These are phyloP conservation scores for Pungitius pungitius DNA, from an alignment of 2,113 vertebrate species.

Conservation along the genomic window DNA sequence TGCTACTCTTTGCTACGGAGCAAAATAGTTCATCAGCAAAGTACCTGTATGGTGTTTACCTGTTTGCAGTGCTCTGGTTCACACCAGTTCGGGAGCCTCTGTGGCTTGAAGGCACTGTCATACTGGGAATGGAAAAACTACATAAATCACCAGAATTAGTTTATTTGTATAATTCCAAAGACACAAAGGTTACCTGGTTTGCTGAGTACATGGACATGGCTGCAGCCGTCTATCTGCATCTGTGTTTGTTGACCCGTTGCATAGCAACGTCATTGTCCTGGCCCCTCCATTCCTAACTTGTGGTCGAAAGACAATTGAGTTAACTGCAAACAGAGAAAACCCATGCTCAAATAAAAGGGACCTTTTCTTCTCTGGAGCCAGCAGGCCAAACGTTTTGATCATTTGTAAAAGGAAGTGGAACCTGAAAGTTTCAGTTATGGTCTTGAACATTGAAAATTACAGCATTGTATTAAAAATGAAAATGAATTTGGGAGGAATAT, in stretches of 20 bases:
- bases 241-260: conserved; percentile 65
- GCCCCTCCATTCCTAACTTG: not conserved
- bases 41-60: conserved; percentile 35
- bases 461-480: no score
- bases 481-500: no score
- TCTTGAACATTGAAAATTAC: no score
- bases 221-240: not conserved
- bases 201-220: conserved; percentile 78
- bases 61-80: conserved; percentile 64
- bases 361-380: no score
- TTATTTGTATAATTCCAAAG: not conserved
- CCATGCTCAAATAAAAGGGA: no score
- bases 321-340: no score
- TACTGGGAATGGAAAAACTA: conserved; percentile 57
- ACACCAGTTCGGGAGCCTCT: conserved; percentile 78
- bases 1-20: not conserved
- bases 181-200: conserved; percentile 71
- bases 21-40: not conserved
- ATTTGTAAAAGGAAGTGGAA: no score
- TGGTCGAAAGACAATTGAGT: not conserved
- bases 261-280: conserved; percentile 53
- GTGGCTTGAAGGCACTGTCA: conserved; percentile 71
- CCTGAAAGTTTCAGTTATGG: no score
- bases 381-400: no score
- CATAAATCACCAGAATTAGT: not conserved